A percentile compares a stretch with the other conserved stretches of the same genome.
phyloP scores from a whole-genome alignment of 2,888 invertebrate species.

The Eupsilia transversa region DNA sequence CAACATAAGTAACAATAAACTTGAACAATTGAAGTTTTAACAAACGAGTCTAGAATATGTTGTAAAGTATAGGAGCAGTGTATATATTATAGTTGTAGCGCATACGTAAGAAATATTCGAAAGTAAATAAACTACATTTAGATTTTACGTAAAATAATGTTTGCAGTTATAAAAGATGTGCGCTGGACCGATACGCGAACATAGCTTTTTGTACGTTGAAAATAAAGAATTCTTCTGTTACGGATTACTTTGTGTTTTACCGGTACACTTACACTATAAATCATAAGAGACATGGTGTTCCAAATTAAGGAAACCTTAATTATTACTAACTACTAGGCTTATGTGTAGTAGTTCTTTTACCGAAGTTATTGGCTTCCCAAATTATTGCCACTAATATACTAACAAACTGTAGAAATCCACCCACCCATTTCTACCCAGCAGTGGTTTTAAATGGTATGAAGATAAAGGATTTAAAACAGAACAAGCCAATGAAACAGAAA shows the following conservation, averaged over 20 bases:
- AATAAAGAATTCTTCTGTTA: neutral
- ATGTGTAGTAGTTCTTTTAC: neutral
- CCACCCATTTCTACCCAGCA: neutral
- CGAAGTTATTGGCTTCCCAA: neutral
- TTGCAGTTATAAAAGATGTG: conserved; percentile 55
- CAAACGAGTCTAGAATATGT: conserved; percentile 15
- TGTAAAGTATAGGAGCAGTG: conserved; percentile 15
- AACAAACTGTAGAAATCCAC: neutral
- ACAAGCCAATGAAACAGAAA: neutral
- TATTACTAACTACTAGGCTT: neutral
- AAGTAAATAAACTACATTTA: conserved; percentile 66
- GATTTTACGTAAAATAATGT: conserved; percentile 60
- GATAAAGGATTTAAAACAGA: neutral
- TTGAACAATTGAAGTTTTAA: conserved; percentile 17
- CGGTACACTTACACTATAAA: neutral
- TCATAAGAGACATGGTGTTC: neutral
- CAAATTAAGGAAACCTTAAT: neutral
- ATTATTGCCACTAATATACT: neutral
- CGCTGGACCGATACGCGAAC: conserved; percentile 16
- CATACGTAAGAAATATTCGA: conserved; percentile 59
- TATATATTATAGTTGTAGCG: conserved; percentile 28
- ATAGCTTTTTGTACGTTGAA: conserved; percentile 7
- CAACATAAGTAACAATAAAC: conserved; percentile 33
- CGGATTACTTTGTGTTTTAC: neutral
- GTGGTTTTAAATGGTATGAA: neutral